Evolutionary conservation across 2,888 invertebrate species (phyloP), one percentile per base, ranked within the genome.

Genomic region (Archaeoteleia sp.): DNA sequence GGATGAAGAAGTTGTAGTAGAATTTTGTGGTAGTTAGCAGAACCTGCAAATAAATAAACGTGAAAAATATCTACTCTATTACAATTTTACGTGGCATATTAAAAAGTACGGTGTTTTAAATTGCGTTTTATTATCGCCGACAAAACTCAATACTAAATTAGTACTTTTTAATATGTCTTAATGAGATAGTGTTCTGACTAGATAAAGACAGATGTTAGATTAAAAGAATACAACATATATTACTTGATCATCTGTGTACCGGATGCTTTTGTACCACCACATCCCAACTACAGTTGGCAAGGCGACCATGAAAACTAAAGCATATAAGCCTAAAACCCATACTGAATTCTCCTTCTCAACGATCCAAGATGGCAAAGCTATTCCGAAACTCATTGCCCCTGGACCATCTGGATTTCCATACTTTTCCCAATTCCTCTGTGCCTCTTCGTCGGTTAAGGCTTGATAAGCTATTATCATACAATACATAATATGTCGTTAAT

Each of bases 341-440:
- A 98, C 92, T 74, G 98, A 98, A 85, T 99, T 99, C 86, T 99
- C 97, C 85, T 98, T 97, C 82, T 98, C 98, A 6, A 99, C 97
- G 85, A 99, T 97, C 99, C 99, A 99, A 51, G 98, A 98, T 3
- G 99, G 99, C 49, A 99, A 86, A 4, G 99, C 99, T 83, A 99
- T 99, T 60, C 99, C 99, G 89, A 99, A 99, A 78, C 96, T 96
- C 92, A 97, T 98, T 14, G 97, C 98, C 70, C 97, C 98, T 0
- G 99, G 99, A 1, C 99, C 99, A 89, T 99, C 99, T 0, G 99
- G 99, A 88, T 99, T 99, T 13, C 99, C 99, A 89, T 98, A 97
- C 84, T 95, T 95, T 83, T 98, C 97, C 96, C 97, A 99, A 87
- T 99, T 99, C 83, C 93, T 93, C 70, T 95, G 90, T 1, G 98